Conservation (phyloP, 2,888 invertebrate species). For the Thecophora atra region DNA sequence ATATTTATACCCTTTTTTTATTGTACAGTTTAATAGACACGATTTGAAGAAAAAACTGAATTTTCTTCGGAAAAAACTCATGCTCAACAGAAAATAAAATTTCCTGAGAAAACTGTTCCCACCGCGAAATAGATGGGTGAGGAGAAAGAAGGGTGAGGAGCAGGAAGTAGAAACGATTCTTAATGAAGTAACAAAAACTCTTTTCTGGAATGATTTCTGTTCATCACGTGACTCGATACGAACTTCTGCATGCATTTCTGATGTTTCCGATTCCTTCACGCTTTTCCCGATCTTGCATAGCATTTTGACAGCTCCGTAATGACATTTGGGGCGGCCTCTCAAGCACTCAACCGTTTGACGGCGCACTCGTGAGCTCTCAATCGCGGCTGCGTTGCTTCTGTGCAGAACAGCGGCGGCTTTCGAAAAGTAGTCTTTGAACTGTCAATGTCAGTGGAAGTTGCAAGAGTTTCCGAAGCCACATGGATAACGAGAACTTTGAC, state of each 20-base stretch:
- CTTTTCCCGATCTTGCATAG: no score
- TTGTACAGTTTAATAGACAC: background rate
- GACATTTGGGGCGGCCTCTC: background rate
- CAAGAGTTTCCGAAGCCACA: background rate
- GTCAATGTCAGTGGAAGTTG: background rate
- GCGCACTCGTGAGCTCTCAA: constrained; percentile 11
- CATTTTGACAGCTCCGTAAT: no score
- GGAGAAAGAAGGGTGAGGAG: no score
- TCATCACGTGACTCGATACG: background rate
- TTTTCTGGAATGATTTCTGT: background rate
- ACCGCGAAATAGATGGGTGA: background rate
- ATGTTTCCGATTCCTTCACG: no score
- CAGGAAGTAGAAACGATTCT: no score
- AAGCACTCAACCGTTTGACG: constrained; percentile 23
- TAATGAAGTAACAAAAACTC: background rate
- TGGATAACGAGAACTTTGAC: constrained; percentile 7
- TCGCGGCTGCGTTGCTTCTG: background rate
- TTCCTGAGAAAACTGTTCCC: constrained; percentile 27
- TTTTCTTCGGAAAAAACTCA: constrained; percentile 31
- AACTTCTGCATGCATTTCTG: background rate
- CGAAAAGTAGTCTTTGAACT: background rate
- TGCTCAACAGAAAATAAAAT: constrained; percentile 15
- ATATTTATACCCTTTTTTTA: background rate
- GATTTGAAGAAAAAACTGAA: background rate
- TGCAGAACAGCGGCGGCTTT: background rate